Evolutionary conservation across 2,888 invertebrate species (phyloP), one percentile per base, ranked within the genome.

Genomic region (Diploptera punctata): DNA sequence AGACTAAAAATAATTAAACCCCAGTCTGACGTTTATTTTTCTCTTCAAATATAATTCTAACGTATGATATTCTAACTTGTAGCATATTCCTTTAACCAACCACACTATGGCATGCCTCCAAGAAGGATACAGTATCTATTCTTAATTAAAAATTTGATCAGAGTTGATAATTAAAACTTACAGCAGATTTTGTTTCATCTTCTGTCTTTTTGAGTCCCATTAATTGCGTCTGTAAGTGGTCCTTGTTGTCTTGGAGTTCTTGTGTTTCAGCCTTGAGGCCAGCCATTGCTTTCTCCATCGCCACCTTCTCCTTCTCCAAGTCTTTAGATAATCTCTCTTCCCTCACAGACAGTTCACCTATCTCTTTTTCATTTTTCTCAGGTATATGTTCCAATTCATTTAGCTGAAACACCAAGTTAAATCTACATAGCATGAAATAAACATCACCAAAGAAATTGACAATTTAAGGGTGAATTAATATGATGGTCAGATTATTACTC

Each of bases 291-390:
- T 84, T 83, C 21, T 88, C 83, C 72, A 88, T 81, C 76, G 90
- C 88, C 44, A 80, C 83, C 76, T 88, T 87, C 76, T 87, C 87
- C 57, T 83, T 82, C 60, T 81, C 81, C 49, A 84, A 83, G 4
- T 85, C 86, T n/a, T 84, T 84, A 0, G 81, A 81, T 18, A 90
- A 82, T 76, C 86, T 86, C 24, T 82, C 83, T 1, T 88, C 82
- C 62, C 90, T 83, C 21, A 81, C 82, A 82, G 92, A 85, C 81
- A 89, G 87, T 78, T 91, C 87, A 78, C 85, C 85, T 62, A 94
- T 92, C 79, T 93, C 91, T 74, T 87, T 86, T 73, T 84, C 84
- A 81, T 92, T 93, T 80, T 93, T 92, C 38, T 90, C 90, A 0
- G 97, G 97, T 5, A 91, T 81, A 73, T 84, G 86, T 75, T 85